Percentiles rank a stretch among this genome's conserved stretches.
phyloP scores from a whole-genome alignment of 2,797 vertebrate species.

The Sciurus vulgaris region DNA sequence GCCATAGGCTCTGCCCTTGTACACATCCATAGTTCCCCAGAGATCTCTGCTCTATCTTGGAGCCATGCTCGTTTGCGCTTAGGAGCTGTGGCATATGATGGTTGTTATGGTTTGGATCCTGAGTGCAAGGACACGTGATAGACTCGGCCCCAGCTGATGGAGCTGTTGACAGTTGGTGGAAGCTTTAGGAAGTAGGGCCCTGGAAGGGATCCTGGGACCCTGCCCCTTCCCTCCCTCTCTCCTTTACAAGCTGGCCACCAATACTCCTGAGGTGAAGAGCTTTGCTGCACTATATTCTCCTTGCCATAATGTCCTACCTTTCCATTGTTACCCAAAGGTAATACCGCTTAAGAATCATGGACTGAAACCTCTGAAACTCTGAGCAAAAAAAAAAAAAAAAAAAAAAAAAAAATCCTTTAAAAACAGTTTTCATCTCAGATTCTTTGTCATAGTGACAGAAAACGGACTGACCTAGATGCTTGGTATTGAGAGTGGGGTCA shows the following conservation, averaged over 20 bases:
- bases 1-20: background rate
- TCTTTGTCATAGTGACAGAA: background rate
- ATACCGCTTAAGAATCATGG: background rate
- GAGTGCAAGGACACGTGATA: background rate
- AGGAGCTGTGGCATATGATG: background rate
- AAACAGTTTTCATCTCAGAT: background rate
- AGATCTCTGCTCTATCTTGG: background rate
- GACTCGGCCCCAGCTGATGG: background rate
- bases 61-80: background rate
- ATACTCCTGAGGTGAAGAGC: background rate
- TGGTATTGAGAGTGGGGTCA: no score
- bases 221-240: background rate
- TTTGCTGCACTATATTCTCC: background rate
- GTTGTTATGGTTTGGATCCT: background rate
- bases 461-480: background rate
- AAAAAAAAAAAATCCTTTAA: background rate
- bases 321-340: background rate
- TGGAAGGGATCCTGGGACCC: background rate
- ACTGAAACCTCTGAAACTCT: background rate
- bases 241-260: no score
- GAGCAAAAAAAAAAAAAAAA: background rate
- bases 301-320: background rate
- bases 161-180: background rate
- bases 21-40: fast-evolving
- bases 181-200: background rate